These are phyloP conservation scores for Medauroidea extradentata DNA, from an alignment of 1,140 invertebrate genomes.

Conservation along the genomic window DNA sequence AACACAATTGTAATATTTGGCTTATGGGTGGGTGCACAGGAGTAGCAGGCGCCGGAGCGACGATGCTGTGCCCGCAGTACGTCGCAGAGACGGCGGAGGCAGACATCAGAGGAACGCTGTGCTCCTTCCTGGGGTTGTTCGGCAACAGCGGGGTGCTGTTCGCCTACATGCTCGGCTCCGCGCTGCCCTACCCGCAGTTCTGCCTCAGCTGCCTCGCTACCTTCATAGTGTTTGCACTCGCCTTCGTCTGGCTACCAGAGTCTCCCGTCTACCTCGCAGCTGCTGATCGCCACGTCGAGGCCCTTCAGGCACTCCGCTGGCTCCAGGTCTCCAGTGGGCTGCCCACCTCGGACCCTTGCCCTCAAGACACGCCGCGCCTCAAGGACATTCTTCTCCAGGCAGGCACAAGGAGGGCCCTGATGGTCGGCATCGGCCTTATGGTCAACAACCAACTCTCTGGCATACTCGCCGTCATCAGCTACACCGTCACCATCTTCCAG, in stretches of 20 bases:
- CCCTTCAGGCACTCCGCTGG: slow-evolving; percentile 42
- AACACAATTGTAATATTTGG: too few relatives aligned
- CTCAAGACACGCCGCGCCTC: too few relatives aligned
- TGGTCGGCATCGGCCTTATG: slow-evolving; percentile 45
- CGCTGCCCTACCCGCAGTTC: slow-evolving; percentile 45
- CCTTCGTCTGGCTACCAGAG: slow-evolving; percentile 54
- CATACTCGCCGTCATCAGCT: slow-evolving; percentile 45
- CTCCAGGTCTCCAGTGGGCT: slow-evolving; percentile 20
- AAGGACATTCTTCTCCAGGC: neutral
- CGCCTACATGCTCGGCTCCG: slow-evolving; percentile 52
- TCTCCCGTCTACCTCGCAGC: slow-evolving; percentile 48
- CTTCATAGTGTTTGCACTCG: slow-evolving; percentile 44
- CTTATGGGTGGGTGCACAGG: too few relatives aligned
- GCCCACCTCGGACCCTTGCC: too few relatives aligned
- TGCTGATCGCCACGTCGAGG: slow-evolving; percentile 35
- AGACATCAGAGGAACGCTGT: slow-evolving; percentile 50
- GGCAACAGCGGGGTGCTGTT: slow-evolving; percentile 53
- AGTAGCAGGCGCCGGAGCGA: slow-evolving; percentile 41
- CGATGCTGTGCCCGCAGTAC: slow-evolving; percentile 49
- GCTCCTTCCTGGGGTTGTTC: slow-evolving; percentile 46
- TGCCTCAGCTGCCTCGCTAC: slow-evolving; percentile 42
- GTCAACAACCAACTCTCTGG: slow-evolving; percentile 41
- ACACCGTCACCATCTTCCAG: slow-evolving; percentile 54
- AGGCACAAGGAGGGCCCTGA: slow-evolving; percentile 39
- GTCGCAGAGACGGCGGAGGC: slow-evolving; percentile 53